Evolutionary conservation across 2,888 invertebrate species (phyloP).

Genomic region (Drosophila seclusa): DNA sequence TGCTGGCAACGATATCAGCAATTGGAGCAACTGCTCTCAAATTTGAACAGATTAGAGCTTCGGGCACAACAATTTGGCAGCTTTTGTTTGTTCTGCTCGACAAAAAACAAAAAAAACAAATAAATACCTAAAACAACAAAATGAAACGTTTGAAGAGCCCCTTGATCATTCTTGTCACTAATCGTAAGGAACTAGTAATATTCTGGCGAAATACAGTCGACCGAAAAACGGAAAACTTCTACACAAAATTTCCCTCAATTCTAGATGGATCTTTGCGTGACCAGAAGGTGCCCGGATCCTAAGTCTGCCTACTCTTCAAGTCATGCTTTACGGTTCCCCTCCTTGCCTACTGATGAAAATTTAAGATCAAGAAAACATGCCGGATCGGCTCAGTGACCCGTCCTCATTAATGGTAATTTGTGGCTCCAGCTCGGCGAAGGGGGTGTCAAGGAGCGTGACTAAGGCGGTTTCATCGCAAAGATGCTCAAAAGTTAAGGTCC

Average conservation of each 20-base stretch:
- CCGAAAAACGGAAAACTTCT: background rate
- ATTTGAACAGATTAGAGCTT: constrained; percentile 27
- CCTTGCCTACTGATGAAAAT: background rate
- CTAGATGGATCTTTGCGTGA: background rate
- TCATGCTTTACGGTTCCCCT: background rate
- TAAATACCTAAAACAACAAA: background rate
- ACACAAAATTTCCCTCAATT: background rate
- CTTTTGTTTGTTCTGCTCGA: background rate
- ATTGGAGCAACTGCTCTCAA: constrained; percentile 43
- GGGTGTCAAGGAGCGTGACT: background rate
- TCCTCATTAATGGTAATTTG: background rate
- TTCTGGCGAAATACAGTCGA: background rate
- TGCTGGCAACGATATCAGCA: constrained; percentile 39
- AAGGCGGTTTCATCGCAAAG: no score
- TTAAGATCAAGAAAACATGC: background rate
- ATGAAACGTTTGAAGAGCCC: background rate
- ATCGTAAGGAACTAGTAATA: background rate
- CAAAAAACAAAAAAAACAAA: background rate
- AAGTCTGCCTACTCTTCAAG: background rate
- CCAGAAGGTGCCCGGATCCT: background rate
- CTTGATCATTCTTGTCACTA: background rate
- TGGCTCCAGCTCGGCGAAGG: background rate
- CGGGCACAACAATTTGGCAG: constrained; percentile 27
- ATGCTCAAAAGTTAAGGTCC: no score
- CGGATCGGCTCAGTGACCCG: background rate